Evolutionary conservation across 2,888 invertebrate genomes (phyloP).

Genomic region (Clivina fossor): DNA sequence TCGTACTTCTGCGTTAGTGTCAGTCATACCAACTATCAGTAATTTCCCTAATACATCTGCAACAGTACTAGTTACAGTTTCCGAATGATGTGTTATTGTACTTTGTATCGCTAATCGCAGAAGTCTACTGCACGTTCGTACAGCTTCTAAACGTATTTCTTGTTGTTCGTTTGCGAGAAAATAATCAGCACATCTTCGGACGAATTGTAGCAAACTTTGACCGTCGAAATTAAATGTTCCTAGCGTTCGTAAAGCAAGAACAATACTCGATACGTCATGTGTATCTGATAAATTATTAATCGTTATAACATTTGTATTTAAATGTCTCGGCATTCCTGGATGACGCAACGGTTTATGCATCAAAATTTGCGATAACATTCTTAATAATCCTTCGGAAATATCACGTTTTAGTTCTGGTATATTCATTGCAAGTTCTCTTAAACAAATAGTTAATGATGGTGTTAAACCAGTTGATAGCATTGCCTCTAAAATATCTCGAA

Average conservation of each 20-base stretch:
- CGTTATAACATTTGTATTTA: slow-evolving; percentile 54
- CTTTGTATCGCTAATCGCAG: slow-evolving; percentile 77
- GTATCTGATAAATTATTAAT: slow-evolving; percentile 58
- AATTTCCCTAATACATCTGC: slow-evolving; percentile 90
- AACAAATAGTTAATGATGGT: slow-evolving; percentile 84
- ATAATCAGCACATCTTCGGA: slow-evolving; percentile 88
- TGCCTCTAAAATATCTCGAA: slow-evolving; percentile 82
- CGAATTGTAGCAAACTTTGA: slow-evolving; percentile 88
- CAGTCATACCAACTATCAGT: slow-evolving; percentile 90
- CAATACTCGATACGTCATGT: slow-evolving; percentile 78
- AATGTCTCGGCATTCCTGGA: slow-evolving; percentile 73
- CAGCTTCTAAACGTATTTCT: slow-evolving; percentile 91
- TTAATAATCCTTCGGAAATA: slow-evolving; percentile 89
- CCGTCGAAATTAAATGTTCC: slow-evolving; percentile 87
- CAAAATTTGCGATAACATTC: slow-evolving; percentile 86
- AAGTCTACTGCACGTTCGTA: slow-evolving; percentile 88
- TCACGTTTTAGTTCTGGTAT: slow-evolving; percentile 85
- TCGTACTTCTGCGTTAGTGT: slow-evolving; percentile 92
- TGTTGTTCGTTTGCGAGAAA: slow-evolving; percentile 89
- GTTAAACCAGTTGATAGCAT: slow-evolving; percentile 93
- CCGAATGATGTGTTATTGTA: slow-evolving; percentile 65
- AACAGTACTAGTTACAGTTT: slow-evolving; percentile 84
- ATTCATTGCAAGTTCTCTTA: slow-evolving; percentile 85
- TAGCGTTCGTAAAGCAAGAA: slow-evolving; percentile 88
- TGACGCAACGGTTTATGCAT: slow-evolving; percentile 85